These are phyloP conservation scores for Cynodonichthys magdalenae DNA, from an alignment of 2,797 vertebrate genomes.

Conservation along the genomic window DNA sequence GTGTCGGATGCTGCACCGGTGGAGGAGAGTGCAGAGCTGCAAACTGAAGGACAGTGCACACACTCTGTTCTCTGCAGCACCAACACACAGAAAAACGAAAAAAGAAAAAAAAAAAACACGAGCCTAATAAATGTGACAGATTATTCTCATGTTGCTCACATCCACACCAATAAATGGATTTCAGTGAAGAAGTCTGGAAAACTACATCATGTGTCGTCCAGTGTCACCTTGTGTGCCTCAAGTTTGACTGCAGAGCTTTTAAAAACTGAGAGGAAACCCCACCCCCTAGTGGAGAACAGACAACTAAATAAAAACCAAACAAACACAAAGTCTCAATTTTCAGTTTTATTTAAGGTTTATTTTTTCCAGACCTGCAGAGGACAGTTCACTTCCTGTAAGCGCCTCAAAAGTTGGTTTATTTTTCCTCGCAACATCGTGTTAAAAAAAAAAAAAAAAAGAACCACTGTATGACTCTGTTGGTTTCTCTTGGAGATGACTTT, in stretches of 20 bases:
- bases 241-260: slow-evolving; percentile 64
- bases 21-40: slow-evolving; percentile 39
- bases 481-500: slow-evolving; percentile 79
- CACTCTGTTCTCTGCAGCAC: slow-evolving; percentile 25
- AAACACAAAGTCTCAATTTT: slow-evolving; percentile 86
- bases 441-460: slow-evolving; percentile 84
- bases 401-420: slow-evolving; percentile 82
- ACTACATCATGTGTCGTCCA: slow-evolving; percentile 16
- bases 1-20: slow-evolving; percentile 58
- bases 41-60: slow-evolving; percentile 30
- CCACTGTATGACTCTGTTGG: slow-evolving; percentile 72
- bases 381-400: slow-evolving; percentile 96
- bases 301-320: slow-evolving; percentile 41
- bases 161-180: neutral
- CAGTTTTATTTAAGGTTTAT: slow-evolving; percentile 99
- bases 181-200: neutral
- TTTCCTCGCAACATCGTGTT: slow-evolving; percentile 84
- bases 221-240: slow-evolving; percentile 58
- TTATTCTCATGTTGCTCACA: neutral
- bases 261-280: slow-evolving; percentile 31
- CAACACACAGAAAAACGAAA: neutral
- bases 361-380: slow-evolving; percentile 98
- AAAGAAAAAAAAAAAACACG: too few relatives aligned
- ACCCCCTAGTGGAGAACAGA: slow-evolving; percentile 65
- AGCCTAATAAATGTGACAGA: slow-evolving; percentile 1